A percentile compares a stretch with the other conserved stretches of the same genome.
These are phyloP conservation scores for Melanostigma gelatinosum DNA, from an alignment of 2,113 vertebrate species.

Conservation along the genomic window DNA sequence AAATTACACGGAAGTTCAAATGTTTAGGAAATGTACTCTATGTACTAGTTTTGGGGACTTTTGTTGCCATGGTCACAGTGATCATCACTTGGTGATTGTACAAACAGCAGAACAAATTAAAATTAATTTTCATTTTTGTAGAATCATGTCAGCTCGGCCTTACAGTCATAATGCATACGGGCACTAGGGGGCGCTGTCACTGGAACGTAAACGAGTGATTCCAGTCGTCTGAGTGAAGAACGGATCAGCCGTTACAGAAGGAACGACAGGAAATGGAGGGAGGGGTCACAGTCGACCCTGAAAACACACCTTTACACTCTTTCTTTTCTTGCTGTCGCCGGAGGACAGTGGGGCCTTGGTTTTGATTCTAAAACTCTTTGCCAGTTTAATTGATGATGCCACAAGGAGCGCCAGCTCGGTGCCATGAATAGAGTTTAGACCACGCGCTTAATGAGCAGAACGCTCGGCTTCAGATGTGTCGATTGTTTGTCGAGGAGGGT, in stretches of 20 bases:
- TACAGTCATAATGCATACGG: neutral
- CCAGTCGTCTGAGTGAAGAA: neutral
- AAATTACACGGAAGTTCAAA: too few species aligned
- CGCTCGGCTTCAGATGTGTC: constrained; percentile 41
- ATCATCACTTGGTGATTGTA: too few species aligned
- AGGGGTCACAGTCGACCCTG: neutral
- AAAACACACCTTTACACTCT: neutral
- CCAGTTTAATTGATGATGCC: constrained; percentile 67
- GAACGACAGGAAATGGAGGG: neutral
- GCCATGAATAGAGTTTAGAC: constrained; percentile 65
- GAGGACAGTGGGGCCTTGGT: constrained; percentile 9
- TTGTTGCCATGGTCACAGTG: too few species aligned
- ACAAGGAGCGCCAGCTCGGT: constrained; percentile 49
- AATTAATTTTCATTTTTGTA: neutral
- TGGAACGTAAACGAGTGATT: neutral
- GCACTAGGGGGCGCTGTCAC: neutral
- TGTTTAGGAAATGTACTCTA: too few species aligned
- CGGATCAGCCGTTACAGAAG: neutral
- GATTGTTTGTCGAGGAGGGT: constrained; percentile 27
- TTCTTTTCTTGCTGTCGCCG: neutral
- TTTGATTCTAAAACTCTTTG: constrained; percentile 44
- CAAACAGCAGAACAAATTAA: too few species aligned
- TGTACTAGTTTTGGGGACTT: too few species aligned
- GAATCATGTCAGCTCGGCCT: neutral
- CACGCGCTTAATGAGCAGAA: constrained; percentile 65